A percentile compares a stretch with the other conserved stretches of the same genome.
phyloP scores from a whole-genome alignment of 2,113 vertebrate genomes.

The Heloderma charlesbogerti region DNA sequence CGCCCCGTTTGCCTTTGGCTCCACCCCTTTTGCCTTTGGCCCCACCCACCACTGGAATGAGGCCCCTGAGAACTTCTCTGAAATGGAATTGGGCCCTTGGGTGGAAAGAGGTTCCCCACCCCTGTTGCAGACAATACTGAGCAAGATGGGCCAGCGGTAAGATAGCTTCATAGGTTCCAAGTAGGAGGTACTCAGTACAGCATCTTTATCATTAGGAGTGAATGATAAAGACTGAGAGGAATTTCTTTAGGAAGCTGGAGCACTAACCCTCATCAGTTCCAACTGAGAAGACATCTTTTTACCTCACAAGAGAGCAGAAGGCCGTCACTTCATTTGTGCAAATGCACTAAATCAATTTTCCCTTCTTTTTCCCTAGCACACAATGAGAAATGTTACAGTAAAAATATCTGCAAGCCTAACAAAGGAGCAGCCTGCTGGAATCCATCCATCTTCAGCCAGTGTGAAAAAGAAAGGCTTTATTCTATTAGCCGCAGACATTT shows the following conservation, averaged over 20 bases:
- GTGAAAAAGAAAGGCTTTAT: conserved; percentile 3
- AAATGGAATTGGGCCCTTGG: too few relatives aligned
- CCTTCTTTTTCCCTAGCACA: not conserved
- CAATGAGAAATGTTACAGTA: not conserved
- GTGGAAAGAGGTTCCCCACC: too few relatives aligned
- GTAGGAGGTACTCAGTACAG: not conserved
- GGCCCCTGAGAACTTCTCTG: too few relatives aligned
- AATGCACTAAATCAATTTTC: conserved; percentile 1
- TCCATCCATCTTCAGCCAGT: conserved; percentile 19
- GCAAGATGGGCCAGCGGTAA: not conserved
- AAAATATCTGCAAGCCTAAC: conserved; percentile 4
- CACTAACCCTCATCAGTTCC: fast-evolving
- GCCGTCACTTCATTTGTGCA: not conserved
- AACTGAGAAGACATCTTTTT: not conserved
- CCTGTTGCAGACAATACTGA: not conserved
- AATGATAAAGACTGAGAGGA: not conserved
- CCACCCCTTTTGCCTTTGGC: too few relatives aligned
- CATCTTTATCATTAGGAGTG: not conserved
- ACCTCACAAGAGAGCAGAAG: not conserved
- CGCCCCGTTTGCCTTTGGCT: too few relatives aligned
- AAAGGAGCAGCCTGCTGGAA: conserved; percentile 21
- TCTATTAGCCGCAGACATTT: conserved; percentile 39
- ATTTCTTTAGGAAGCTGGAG: not conserved
- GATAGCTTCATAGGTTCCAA: not conserved
- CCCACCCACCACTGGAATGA: too few relatives aligned